Percentiles rank a stretch among this genome's conserved stretches.
Conservation (phyloP, 2,888 invertebrate genomes). For the Andrena marginata region DNA sequence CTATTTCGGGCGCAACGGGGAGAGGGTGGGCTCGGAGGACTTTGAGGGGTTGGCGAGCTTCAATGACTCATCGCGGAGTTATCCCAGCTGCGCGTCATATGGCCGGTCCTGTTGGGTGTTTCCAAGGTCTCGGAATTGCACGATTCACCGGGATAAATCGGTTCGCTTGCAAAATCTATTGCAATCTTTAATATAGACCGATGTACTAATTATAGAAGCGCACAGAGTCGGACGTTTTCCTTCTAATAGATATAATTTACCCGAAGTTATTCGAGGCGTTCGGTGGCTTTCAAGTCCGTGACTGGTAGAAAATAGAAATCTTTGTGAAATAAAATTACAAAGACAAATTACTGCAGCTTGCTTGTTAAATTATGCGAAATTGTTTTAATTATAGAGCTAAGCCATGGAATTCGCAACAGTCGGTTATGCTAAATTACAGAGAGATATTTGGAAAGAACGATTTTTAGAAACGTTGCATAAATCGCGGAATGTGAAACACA, state of each 20-base stretch:
- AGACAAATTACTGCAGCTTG: no score
- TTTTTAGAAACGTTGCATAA: no score
- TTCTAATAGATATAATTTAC: not conserved
- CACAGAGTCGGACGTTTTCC: not conserved
- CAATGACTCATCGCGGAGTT: constrained; percentile 61
- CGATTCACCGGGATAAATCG: constrained; percentile 2
- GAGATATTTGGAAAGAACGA: no score
- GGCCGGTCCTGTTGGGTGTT: constrained; percentile 47
- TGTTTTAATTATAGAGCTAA: no score
- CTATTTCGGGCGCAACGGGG: constrained; percentile 42
- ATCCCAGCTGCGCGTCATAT: constrained; percentile 70
- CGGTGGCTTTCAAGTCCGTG: not conserved
- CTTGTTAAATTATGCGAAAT: no score
- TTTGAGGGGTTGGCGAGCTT: constrained; percentile 60
- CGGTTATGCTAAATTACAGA: no score
- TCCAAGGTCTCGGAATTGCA: constrained; percentile 30
- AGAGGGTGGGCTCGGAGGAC: constrained; percentile 27
- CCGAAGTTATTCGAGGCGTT: not conserved
- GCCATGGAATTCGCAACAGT: no score
- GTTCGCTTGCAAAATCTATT: not conserved
- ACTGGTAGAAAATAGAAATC: not conserved
- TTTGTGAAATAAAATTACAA: no score
- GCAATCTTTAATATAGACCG: not conserved
- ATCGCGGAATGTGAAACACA: no score
- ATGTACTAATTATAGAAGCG: not conserved